Conservation (phyloP, 2,888 invertebrate genomes). For the Tenthredo mesomela region DNA sequence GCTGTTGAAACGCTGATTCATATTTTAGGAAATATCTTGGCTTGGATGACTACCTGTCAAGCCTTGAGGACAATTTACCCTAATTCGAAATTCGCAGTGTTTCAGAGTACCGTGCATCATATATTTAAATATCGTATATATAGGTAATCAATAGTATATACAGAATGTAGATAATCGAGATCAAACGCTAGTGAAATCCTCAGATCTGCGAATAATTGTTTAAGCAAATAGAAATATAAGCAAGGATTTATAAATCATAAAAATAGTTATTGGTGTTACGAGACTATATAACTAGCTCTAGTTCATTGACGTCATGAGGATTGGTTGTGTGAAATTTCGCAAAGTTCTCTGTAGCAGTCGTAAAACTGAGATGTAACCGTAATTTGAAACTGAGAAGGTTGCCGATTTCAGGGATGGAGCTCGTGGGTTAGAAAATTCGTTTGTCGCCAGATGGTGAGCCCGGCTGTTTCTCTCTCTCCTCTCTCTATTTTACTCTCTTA, state of each 20-base stretch:
- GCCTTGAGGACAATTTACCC: slow-evolving; percentile 7
- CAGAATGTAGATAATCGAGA: not conserved
- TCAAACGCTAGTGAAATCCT: not conserved
- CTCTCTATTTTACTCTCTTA: not conserved
- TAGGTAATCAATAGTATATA: not conserved
- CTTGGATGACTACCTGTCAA: slow-evolving; percentile 37
- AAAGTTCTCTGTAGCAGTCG: not conserved
- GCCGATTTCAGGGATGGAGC: not conserved
- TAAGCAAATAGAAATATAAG: not conserved
- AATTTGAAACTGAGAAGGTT: slow-evolving; percentile 26
- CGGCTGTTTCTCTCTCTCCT: slow-evolving; percentile 2
- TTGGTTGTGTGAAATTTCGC: not conserved
- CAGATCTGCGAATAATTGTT: slow-evolving; percentile 4
- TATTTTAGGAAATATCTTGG: slow-evolving; percentile 25
- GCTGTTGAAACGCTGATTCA: slow-evolving; percentile 40
- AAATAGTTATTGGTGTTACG: slow-evolving; percentile 35
- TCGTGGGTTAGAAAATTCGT: not conserved
- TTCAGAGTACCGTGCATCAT: not conserved
- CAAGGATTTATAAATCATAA: slow-evolving; percentile 28
- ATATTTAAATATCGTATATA: not conserved
- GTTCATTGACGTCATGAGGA: slow-evolving; percentile 40
- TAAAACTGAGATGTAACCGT: slow-evolving; percentile 21
- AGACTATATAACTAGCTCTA: not conserved
- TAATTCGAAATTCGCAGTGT: not conserved
- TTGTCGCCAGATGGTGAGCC: slow-evolving; percentile 18